Percentiles rank a stretch among this genome's conserved stretches.
These are phyloP conservation scores for Bombus superbus DNA, from an alignment of 1,140 invertebrate genomes.

Conservation along the genomic window DNA sequence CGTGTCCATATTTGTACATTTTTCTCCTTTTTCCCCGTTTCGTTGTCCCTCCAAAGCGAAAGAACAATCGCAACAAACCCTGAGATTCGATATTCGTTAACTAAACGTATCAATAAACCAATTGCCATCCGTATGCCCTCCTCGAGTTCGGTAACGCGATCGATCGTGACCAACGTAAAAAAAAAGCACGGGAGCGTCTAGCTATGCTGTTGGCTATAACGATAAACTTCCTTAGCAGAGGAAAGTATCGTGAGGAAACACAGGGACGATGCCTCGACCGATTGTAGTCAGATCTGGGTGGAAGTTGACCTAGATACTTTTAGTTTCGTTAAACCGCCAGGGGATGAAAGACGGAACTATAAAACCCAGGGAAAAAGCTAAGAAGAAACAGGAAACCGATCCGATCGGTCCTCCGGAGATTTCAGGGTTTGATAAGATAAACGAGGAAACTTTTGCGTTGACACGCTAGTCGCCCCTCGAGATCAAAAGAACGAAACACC, in stretches of 20 bases:
- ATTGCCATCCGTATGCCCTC: background rate
- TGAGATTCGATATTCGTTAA: background rate
- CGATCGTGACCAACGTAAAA: background rate
- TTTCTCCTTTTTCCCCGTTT: background rate
- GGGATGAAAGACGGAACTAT: background rate
- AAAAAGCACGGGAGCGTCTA: background rate
- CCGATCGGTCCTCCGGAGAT: conserved; percentile 33
- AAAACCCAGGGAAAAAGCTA: conserved; percentile 19
- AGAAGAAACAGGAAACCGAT: conserved; percentile 54
- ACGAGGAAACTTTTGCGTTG: conserved; percentile 56
- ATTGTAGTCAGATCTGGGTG: background rate
- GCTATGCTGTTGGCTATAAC: background rate
- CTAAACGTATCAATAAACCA: background rate
- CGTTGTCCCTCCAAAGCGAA: background rate
- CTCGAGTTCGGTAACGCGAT: background rate
- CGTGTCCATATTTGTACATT: background rate
- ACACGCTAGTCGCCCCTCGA: conserved; percentile 42
- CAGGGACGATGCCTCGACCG: background rate
- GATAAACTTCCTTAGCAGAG: background rate
- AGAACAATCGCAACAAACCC: background rate
- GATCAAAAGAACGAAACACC: conserved; percentile 38
- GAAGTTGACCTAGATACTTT: conserved; percentile 45
- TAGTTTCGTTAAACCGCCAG: conserved; percentile 38
- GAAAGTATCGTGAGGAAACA: background rate
- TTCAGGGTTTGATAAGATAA: conserved; percentile 51